Evolutionary conservation across 35 echinoderm and acorn worm species (phyloP), one percentile per base, ranked within the genome.

Genomic region (Eucidaris tribuloides): DNA sequence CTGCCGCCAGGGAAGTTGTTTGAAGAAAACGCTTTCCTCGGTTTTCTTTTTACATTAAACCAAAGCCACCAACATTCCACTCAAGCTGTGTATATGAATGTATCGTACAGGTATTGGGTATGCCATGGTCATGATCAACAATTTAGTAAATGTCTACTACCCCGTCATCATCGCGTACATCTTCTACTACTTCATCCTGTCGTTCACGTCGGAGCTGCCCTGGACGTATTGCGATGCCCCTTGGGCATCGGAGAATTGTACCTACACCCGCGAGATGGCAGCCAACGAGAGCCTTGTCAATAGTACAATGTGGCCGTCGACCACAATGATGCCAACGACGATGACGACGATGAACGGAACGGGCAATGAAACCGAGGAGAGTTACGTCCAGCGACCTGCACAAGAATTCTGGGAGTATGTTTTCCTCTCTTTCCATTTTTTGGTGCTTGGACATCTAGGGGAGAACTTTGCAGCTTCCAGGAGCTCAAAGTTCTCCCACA

Each of bases 341-440:
- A 22, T 31, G 38, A 7, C 35, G 35, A 64, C 9, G 2, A 33
- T 28, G 7, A 74, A 74, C 17, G 68, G 20, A 41, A 74, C 68
- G 0, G 7, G 9, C 40, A 74, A 74, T n/a, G 68, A 41, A 74
- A 72, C 66, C 66, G 0, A 33, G 13, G 34, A 42, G 5, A 40
- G 44, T 6, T 74, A 44, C 18, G 22, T 7, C 38, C 38, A 2
- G 30, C 17, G 68, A 23, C 68, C 68, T 2, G 68, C 68, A 24
- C 68, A 74, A 23, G 68, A 74, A 25, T 74, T 74, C n/a, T 74
- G 68, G 68, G 68, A 74, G 68, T 74, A 74, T 44, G 68, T 74
- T 74, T 74, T 74, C 13, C 17, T 74, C 41, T 43, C 37, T 9
- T 74, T 43, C 2, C 28, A 44, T 41, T 44, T 74, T 20, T 74